A percentile compares a stretch with the other conserved stretches of the same genome.
Evolutionary conservation across 1,140 invertebrate species (phyloP).

Genomic region (Colletes gigas): DNA sequence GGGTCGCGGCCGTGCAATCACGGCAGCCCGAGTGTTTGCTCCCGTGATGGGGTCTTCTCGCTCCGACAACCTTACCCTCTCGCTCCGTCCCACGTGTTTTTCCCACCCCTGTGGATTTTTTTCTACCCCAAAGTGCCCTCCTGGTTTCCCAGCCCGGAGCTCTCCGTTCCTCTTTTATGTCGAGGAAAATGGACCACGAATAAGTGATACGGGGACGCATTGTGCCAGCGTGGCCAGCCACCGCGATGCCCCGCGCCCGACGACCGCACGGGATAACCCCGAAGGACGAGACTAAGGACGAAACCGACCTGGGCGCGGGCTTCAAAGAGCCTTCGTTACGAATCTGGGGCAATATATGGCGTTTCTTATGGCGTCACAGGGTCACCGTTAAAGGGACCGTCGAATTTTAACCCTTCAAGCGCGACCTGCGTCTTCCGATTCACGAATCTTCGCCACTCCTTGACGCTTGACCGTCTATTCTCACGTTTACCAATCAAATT

Average conservation of each 20-base stretch:
- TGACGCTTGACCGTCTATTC: too few relatives aligned
- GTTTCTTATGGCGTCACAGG: constrained; percentile 48
- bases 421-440: too few relatives aligned
- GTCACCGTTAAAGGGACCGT: constrained; percentile 49
- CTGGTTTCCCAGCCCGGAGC: constrained; percentile 35
- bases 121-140: constrained; percentile 14
- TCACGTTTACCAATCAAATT: too few relatives aligned
- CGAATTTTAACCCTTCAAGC: constrained; percentile 22
- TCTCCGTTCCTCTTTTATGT: constrained; percentile 62
- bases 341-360: constrained; percentile 44
- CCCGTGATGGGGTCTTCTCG: constrained; percentile 74
- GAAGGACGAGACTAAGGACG: constrained; percentile 43
- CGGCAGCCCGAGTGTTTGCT: constrained; percentile 76
- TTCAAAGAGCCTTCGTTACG: constrained; percentile 34
- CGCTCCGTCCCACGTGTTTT: neutral
- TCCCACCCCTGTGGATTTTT: neutral
- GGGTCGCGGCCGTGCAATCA: constrained; percentile 79
- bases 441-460: too few relatives aligned
- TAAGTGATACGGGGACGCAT: constrained; percentile 75
- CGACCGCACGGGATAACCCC: neutral
- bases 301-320: constrained; percentile 3
- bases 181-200: constrained; percentile 76
- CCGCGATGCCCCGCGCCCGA: constrained; percentile 20
- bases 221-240: constrained; percentile 41
- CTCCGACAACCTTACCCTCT: constrained; percentile 59